Base-by-base conservation (phyloP, 2,888 invertebrate species). In the Folsomia candida region DNA sequence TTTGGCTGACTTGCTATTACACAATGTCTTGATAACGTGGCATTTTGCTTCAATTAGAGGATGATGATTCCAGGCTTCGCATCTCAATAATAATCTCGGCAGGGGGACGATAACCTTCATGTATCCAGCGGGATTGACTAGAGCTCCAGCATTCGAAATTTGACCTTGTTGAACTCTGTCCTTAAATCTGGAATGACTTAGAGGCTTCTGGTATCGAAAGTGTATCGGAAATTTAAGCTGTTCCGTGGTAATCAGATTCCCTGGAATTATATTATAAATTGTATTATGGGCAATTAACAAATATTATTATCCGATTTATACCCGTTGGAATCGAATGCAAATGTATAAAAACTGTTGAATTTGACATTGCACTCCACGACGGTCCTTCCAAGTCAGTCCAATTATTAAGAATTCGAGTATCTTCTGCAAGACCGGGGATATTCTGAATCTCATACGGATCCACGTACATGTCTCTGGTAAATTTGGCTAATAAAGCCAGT, bases 131-230 rank as follows among this genome's bases (percentile, higher is more conserved):
- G 73, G 73, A 67, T 73, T 73, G 37, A 37, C 70, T 67, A 73
- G 67, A 20, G 67, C 69, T 11, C 74, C 74, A 11, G 74, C 71
- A 22, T 70, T 76, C 11, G 74, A 58, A 1, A 73, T 28, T 22
- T 73, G 63, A 29, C 73, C 67, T 28, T 68, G 69, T 27, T 74
- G 68, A 3, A 72, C 63, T 20, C 73, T 70, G 37, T 71, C 72
- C 59, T 77, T 72, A 59, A 76, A 68, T 54, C 76, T 66, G 26
- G 78, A 76, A 70, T 83, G 82, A 57, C 84, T 83, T 72, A 83
- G 82, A 20, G 85, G 83, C 69, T 83, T 82, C 75, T 86, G 86
- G 77, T 86, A 86, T 29, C 86, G 80, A 68, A 85, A 81, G 81
- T 86, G 85, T 59, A 86, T 81, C 3, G 86, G 86, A 59, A 86